These are phyloP conservation scores for Neosalanx taihuensis DNA, from an alignment of 2,797 vertebrate genomes.

Conservation along the genomic window DNA sequence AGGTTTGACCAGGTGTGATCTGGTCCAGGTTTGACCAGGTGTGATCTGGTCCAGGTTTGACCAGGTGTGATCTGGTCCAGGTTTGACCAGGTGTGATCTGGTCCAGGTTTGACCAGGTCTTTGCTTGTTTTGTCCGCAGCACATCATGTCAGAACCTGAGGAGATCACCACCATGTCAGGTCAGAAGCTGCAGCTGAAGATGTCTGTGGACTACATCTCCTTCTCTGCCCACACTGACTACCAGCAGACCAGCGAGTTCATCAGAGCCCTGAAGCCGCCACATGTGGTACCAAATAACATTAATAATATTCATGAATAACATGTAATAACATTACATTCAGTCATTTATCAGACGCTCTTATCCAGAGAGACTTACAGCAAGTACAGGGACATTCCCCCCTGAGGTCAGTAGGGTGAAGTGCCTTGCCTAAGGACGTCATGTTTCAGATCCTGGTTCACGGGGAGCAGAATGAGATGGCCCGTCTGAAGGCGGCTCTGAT, in stretches of 20 bases:
- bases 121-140: conserved; percentile 65
- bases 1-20: no score
- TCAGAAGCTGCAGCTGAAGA: conserved; percentile 93
- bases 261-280: conserved; percentile 90
- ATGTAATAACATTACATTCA: no score
- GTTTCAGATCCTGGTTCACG: conserved; percentile 89
- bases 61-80: no score
- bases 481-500: conserved; percentile 93
- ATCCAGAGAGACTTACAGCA: no score
- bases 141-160: conserved; percentile 97
- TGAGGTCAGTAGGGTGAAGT: no score
- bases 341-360: no score
- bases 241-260: conserved; percentile 97
- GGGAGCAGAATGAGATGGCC: conserved; percentile 97
- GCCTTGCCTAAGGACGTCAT: no score
- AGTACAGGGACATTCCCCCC: no score
- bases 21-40: no score
- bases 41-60: no score
- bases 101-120: no score
- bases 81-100: no score
- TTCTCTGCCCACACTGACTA: conserved; percentile 98
- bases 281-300: conserved; percentile 84
- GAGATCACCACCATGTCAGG: conserved; percentile 97
- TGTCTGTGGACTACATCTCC: conserved; percentile 97
- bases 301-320: background rate